Percentiles rank a stretch among this genome's conserved stretches.
Conservation (phyloP, 2,888 invertebrate genomes). For the Lysandra coridon region DNA sequence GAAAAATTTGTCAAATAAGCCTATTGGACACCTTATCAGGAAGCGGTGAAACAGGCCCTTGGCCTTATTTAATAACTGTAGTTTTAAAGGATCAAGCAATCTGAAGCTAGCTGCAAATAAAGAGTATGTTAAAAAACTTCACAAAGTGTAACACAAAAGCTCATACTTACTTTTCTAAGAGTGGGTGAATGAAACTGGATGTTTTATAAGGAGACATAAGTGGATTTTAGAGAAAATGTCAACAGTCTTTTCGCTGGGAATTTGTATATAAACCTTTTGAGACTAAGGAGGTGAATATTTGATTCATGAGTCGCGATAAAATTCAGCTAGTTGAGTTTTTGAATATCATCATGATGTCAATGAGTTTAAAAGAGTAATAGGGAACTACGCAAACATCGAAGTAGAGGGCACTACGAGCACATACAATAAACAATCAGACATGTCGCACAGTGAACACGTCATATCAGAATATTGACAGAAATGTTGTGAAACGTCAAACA, state of each 20-base stretch:
- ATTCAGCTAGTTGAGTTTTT: background rate
- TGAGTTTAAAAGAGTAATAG: too few relatives aligned
- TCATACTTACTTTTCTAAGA: background rate
- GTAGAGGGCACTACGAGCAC: too few relatives aligned
- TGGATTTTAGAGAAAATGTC: background rate
- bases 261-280: conserved; percentile 11
- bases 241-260: background rate
- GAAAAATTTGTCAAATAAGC: too few relatives aligned
- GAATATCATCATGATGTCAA: background rate
- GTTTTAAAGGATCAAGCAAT: background rate
- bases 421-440: too few relatives aligned
- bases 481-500: too few relatives aligned
- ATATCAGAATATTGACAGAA: too few relatives aligned
- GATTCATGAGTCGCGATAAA: background rate
- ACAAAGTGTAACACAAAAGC: background rate
- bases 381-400: too few relatives aligned
- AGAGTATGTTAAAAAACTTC: background rate
- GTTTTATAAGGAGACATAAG: background rate
- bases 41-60: too few relatives aligned
- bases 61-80: too few relatives aligned
- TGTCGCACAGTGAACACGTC: too few relatives aligned
- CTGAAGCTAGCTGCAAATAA: background rate
- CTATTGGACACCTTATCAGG: too few relatives aligned
- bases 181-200: background rate
- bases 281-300: background rate